These are phyloP conservation scores for Hoplodrina blanda DNA, from an alignment of 2,888 invertebrate species.

Conservation along the genomic window DNA sequence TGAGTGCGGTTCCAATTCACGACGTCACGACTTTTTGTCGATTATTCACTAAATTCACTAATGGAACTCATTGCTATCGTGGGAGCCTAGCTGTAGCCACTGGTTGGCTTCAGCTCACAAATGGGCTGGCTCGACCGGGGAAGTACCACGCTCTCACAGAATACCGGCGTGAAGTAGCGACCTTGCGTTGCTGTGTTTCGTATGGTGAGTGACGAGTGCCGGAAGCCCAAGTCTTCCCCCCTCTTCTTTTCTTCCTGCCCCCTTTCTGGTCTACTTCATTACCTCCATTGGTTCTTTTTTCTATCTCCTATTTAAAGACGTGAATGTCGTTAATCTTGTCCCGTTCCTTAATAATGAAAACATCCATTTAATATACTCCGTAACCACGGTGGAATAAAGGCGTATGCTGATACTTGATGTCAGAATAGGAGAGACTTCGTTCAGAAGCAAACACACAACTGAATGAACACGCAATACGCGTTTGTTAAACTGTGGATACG, in stretches of 20 bases:
- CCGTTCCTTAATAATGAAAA: background rate
- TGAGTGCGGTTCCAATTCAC: background rate
- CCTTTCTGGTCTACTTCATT: too few species aligned
- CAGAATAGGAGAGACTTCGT: background rate
- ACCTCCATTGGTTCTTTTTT: background rate
- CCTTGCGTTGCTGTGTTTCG: slow-evolving; percentile 6
- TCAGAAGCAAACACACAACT: background rate
- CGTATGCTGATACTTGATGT: slow-evolving; percentile 7
- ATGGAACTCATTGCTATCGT: background rate
- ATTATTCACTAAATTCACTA: background rate
- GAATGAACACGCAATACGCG: background rate
- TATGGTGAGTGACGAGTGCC: slow-evolving; percentile 22
- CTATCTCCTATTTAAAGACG: background rate
- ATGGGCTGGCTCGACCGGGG: slow-evolving; percentile 30
- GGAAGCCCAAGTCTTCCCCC: slow-evolving; percentile 1
- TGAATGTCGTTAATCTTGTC: background rate
- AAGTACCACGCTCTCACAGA: slow-evolving; percentile 33
- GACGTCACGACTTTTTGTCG: background rate
- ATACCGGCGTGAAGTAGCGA: background rate
- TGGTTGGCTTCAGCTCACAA: slow-evolving; percentile 1
- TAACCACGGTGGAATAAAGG: background rate
- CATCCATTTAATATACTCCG: background rate
- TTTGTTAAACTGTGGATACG: slow-evolving; percentile 12
- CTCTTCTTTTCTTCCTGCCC: background rate
- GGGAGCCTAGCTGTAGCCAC: slow-evolving; percentile 13